Base-by-base conservation (phyloP, 2,888 invertebrate genomes). In the Amiota communis region DNA sequence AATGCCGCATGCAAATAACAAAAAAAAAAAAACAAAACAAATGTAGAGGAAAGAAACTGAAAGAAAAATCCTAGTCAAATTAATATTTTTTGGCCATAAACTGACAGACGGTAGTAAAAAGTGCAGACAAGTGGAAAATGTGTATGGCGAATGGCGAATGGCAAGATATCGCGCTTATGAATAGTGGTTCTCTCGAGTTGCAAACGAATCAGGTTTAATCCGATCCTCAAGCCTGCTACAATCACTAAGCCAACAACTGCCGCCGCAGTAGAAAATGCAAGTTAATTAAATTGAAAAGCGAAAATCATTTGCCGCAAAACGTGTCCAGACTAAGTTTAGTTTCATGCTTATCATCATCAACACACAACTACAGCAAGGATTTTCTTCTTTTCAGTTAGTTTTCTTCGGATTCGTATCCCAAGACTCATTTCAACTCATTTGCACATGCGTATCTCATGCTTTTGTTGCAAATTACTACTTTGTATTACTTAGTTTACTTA, bases 71-170 rank as follows among this genome's bases (percentile, higher is more conserved):
- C 36, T 77, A 74, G 78, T 77, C 76, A 75, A 81, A 83, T 84
- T 80, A 80, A 83, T 79, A 80, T 80, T 81, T 78, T 74, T 73
- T 74, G 78, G 75, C 72, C 78, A 77, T 51, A 74, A 74, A 69
- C 75, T 79, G 80, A 79, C 80, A 80, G 77, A 78, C 75, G 81
- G 78, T 77, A 77, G 78, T 78, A 20, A 73, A 70, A 70, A 20
- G 64, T 20, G 59, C 70, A 59, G 70, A 73, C 78, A 77, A 75
- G 78, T 76, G 79, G 74, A 63, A 70, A 69, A 72, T 64, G 46
- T 67, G 47, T 17, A 69, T 56, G 36, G 15, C 56, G 56, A 53
- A 69, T 56, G 36, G 15, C 56, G 56, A 53, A 46, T 69, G 57
- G 15, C 4, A 67, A 36, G 12, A 47, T 17, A 11, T 20, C 51